phyloP scores from a whole-genome alignment of 2,888 invertebrate species.

The Smittia sp. region DNA sequence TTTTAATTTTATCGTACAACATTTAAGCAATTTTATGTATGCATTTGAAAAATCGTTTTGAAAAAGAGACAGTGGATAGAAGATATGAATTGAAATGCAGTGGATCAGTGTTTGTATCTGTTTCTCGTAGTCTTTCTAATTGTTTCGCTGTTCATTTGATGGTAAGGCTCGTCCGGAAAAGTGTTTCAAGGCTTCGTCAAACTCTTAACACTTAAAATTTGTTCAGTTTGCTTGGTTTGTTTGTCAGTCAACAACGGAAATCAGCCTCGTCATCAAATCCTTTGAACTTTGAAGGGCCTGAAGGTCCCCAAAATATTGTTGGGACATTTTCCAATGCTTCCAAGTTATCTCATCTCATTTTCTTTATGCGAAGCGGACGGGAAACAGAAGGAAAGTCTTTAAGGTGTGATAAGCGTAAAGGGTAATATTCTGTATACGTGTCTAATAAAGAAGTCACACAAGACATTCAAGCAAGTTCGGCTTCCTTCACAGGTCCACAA shows the following conservation, averaged over 20 bases:
- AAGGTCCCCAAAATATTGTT: no score
- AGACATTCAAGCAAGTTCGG: no score
- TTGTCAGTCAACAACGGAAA: conserved; percentile 29
- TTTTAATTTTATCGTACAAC: conserved; percentile 8
- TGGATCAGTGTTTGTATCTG: conserved; percentile 48
- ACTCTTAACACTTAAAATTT: background rate
- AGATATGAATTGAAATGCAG: conserved; percentile 45
- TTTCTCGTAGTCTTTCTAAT: conserved; percentile 43
- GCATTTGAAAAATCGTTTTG: background rate
- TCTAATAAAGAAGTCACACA: no score
- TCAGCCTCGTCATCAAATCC: background rate
- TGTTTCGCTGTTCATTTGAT: background rate
- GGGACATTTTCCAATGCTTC: no score
- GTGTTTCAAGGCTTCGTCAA: background rate
- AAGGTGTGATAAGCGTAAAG: no score
- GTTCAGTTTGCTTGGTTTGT: no score
- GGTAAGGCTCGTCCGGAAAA: no score
- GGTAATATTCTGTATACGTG: no score
- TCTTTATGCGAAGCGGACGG: no score
- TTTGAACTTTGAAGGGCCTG: background rate
- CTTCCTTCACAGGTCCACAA: no score
- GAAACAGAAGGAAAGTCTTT: no score
- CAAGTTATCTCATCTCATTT: no score
- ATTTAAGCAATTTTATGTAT: background rate
- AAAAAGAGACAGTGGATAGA: conserved; percentile 34